Evolutionary conservation across 1,140 invertebrate species (phyloP).

Genomic region (Diachasma alloeum): DNA sequence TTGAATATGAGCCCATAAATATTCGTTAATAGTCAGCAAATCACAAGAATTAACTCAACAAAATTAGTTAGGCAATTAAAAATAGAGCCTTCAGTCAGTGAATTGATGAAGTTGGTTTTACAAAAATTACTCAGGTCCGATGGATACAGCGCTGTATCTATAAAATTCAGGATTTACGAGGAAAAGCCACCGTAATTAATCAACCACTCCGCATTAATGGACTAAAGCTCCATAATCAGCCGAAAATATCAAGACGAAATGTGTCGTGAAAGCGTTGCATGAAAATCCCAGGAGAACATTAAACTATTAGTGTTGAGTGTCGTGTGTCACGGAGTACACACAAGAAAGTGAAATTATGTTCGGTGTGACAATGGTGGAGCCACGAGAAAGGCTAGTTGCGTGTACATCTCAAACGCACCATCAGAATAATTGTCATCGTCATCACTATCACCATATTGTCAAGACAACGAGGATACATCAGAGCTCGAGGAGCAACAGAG

Average conservation of each 20-base stretch:
- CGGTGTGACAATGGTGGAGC: slow-evolving; percentile 58
- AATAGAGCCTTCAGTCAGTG: neutral
- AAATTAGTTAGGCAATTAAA: too few species aligned
- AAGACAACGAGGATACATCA: slow-evolving; percentile 60
- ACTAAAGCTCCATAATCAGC: slow-evolving; percentile 34
- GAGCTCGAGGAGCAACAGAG: slow-evolving; percentile 49
- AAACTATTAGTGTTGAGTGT: slow-evolving; percentile 6
- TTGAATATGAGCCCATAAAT: too few species aligned
- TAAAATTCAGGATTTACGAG: slow-evolving; percentile 28
- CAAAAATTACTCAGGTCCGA: slow-evolving; percentile 33
- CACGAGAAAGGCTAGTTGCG: slow-evolving; percentile 47
- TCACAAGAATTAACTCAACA: too few species aligned
- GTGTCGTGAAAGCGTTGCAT: neutral
- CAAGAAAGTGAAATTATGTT: slow-evolving; percentile 45
- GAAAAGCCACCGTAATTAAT: slow-evolving; percentile 11
- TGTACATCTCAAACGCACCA: slow-evolving; percentile 30
- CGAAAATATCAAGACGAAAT: slow-evolving; percentile 5
- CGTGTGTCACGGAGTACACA: neutral
- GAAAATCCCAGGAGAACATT: neutral
- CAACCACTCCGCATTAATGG: slow-evolving; percentile 2
- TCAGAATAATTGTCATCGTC: slow-evolving; percentile 41
- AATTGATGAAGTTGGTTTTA: neutral
- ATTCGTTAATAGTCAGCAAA: too few species aligned
- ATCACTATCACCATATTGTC: slow-evolving; percentile 60
- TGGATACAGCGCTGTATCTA: slow-evolving; percentile 46